A percentile compares a stretch with the other conserved stretches of the same genome.
These are phyloP conservation scores for Sternarchorhynchus goeldii DNA, from an alignment of 2,797 vertebrate species.

Conservation along the genomic window DNA sequence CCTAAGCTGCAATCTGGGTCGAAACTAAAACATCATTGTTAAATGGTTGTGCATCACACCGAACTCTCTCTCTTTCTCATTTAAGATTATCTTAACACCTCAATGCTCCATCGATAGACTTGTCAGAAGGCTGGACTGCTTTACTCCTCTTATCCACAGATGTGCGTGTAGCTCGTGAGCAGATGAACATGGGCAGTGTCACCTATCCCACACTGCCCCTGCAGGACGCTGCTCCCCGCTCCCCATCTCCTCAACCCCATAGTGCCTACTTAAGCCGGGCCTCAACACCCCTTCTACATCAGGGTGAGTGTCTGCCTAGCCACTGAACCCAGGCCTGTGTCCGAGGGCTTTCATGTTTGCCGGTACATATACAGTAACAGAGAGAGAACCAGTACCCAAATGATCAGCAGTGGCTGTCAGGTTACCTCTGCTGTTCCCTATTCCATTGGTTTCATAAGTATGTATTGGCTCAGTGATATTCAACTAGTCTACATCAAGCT, in stretches of 20 bases:
- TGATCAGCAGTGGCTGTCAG: neutral
- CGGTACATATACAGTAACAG: neutral
- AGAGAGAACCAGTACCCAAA: neutral
- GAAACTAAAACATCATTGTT: too few relatives aligned
- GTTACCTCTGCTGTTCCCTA: slow-evolving; percentile 4
- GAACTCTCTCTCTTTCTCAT: too few relatives aligned
- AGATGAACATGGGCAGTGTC: slow-evolving; percentile 87
- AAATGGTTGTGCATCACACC: too few relatives aligned
- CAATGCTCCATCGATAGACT: neutral
- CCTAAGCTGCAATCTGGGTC: too few relatives aligned
- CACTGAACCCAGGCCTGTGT: neutral
- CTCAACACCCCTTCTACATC: slow-evolving; percentile 98
- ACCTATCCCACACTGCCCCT: slow-evolving; percentile 84
- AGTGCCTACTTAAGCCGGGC: slow-evolving; percentile 93
- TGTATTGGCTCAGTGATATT: neutral
- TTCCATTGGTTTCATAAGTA: too few relatives aligned
- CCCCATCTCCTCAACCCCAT: slow-evolving; percentile 84
- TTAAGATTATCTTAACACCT: neutral
- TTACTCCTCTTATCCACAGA: slow-evolving; percentile 71
- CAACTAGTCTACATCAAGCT: neutral
- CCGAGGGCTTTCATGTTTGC: neutral
- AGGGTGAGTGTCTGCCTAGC: slow-evolving; percentile 79
- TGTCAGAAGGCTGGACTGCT: neutral
- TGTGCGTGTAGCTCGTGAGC: slow-evolving; percentile 92
- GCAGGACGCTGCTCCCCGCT: slow-evolving; percentile 83